Evolutionary conservation across 2,888 invertebrate species (phyloP).

Genomic region (Helicoverpa assulta): DNA sequence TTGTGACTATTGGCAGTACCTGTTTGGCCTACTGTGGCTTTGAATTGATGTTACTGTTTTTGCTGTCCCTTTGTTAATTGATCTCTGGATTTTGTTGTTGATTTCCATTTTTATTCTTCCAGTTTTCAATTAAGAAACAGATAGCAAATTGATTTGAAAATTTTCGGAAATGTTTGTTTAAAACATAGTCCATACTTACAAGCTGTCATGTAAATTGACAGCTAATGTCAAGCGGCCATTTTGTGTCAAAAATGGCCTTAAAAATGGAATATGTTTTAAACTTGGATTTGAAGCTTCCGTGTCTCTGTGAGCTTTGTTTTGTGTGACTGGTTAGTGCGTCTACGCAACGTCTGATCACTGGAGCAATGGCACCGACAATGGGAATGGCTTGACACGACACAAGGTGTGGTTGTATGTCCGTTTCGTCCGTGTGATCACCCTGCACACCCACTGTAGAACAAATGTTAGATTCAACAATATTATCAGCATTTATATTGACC

Average conservation of each 20-base stretch:
- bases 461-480: slow-evolving; percentile 37
- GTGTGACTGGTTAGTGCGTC: slow-evolving; percentile 81
- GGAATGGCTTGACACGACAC: slow-evolving; percentile 84
- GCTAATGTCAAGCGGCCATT: neutral
- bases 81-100: neutral
- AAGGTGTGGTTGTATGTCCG: slow-evolving; percentile 73
- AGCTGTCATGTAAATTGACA: slow-evolving; percentile 10
- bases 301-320: slow-evolving; percentile 55
- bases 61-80: slow-evolving; percentile 43
- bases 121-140: slow-evolving; percentile 36
- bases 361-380: slow-evolving; percentile 81
- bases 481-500: slow-evolving; percentile 6
- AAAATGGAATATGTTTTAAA: slow-evolving; percentile 37
- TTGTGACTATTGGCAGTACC: slow-evolving; percentile 55
- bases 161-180: slow-evolving; percentile 12
- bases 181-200: slow-evolving; percentile 23
- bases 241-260: neutral
- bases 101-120: neutral
- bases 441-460: slow-evolving; percentile 72
- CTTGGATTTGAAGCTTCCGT: slow-evolving; percentile 48
- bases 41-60: slow-evolving; percentile 47
- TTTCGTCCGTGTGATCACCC: slow-evolving; percentile 78
- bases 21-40: slow-evolving; percentile 65
- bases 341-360: slow-evolving; percentile 86
- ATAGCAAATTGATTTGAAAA: slow-evolving; percentile 23